Conservation (phyloP, 2,113 vertebrate species). For the Boulengeromyrus knoepffleri region DNA sequence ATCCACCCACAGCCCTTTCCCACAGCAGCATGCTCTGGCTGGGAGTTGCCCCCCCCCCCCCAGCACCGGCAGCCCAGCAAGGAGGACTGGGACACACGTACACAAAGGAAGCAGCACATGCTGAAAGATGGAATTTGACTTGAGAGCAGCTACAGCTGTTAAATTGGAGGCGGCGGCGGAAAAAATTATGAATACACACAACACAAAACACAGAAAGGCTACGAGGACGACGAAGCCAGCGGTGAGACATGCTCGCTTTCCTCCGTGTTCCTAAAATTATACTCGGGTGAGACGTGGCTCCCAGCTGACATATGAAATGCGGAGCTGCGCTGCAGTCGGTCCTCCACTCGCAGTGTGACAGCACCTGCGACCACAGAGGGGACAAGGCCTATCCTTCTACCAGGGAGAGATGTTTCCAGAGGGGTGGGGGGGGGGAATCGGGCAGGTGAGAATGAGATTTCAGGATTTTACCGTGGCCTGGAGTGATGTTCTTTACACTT, state of each 20-base stretch:
- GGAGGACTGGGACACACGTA: neutral
- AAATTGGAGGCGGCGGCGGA: neutral
- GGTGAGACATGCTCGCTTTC: neutral
- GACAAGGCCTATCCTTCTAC: neutral
- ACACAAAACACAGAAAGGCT: neutral
- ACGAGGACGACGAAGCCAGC: neutral
- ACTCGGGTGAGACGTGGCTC: neutral
- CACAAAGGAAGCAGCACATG: neutral
- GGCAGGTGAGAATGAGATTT: neutral
- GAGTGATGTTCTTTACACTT: neutral
- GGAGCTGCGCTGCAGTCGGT: neutral
- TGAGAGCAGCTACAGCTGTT: neutral
- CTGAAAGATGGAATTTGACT: neutral
- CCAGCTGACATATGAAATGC: neutral
- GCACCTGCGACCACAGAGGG: neutral
- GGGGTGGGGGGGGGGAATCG: neutral
- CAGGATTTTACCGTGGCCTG: neutral
- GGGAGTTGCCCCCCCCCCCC: neutral
- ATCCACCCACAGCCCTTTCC: neutral
- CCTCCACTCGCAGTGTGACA: neutral
- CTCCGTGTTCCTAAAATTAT: neutral
- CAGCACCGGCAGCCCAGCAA: neutral
- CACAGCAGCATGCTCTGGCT: no score
- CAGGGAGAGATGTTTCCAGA: neutral
- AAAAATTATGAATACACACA: neutral